Evolutionary conservation across 92 coral and sea anemone species (phyloP), one percentile per base, ranked within the genome.

Genomic region (Epizoanthus illoricatus): DNA sequence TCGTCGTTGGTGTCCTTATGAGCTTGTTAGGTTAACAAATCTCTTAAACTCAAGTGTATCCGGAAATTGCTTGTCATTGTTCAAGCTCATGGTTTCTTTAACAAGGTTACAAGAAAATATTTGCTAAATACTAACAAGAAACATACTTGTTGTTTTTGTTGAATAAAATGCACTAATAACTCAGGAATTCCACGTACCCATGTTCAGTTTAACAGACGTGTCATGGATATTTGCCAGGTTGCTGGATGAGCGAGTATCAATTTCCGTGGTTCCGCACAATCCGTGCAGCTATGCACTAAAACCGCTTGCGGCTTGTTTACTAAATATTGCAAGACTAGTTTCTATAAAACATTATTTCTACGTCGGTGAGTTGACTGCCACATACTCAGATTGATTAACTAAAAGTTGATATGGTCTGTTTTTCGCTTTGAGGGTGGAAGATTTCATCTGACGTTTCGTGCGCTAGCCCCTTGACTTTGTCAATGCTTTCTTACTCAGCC

Each of bases 251-350:
- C 6, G 42, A 67, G 42, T 68, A 68, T 68, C 52, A 8, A 68
- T 68, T 40, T 68, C 73, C 10, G 21, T 19, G 42, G 19, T 68
- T 68, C 73, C 19, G 21, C 9, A 68, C 73, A 40, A 39, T 39
- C 28, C 21, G 15, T 52, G 56, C 56, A 52, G 56, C 15, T 52
- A 52, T 52, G 56, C 56, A 10, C 56, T 10, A 52, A 9, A 1
- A 52, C n/a, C n/a, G 73, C 49, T 12, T 11, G 9, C 18, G 73
- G 73, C 45, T 64, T 68, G 73, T 68, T 68, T 36, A 68, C 49
- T 9, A 68, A 39, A 15, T 39, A 68, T 23, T 68, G 40, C 73
- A 39, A 68, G 28, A 68, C 42, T 3, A 55, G 18, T 55, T 55
- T 39, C 20, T 13, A 55, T 57, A 74, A 73, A 33, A 55, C 36